Evolutionary conservation across 2,888 invertebrate genomes (phyloP).

Genomic region (Phania funesta): DNA sequence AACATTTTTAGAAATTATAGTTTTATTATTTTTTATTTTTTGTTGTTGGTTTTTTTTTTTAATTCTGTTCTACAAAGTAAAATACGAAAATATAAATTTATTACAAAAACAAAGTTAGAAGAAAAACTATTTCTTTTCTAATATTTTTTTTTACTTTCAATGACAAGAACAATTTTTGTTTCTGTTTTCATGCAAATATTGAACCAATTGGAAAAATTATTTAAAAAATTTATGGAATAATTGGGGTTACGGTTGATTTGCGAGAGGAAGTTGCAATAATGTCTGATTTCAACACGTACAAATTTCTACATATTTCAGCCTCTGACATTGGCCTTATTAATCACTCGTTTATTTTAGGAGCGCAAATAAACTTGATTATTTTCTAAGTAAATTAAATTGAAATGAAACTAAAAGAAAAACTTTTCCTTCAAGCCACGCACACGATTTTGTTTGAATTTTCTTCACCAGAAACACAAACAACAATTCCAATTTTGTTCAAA

Average conservation of each 20-base stretch:
- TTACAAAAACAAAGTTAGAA: neutral
- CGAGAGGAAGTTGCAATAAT: slow-evolving; percentile 32
- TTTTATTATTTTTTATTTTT: too few relatives aligned
- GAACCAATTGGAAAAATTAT: slow-evolving; percentile 8
- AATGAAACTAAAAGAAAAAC: slow-evolving; percentile 38
- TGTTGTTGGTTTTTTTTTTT: neutral
- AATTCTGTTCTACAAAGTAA: neutral
- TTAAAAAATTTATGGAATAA: slow-evolving; percentile 38
- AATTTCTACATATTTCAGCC: neutral
- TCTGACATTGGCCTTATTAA: slow-evolving; percentile 61
- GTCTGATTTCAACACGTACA: slow-evolving; percentile 20
- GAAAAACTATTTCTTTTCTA: slow-evolving; percentile 10
- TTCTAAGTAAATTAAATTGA: slow-evolving; percentile 33
- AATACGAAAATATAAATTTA: slow-evolving; percentile 9
- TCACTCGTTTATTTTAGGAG: slow-evolving; percentile 50
- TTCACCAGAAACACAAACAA: neutral
- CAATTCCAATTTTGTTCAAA: neutral
- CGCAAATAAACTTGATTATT: slow-evolving; percentile 53
- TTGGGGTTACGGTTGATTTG: slow-evolving; percentile 42
- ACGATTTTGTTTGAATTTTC: neutral
- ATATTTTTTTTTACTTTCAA: slow-evolving; percentile 4
- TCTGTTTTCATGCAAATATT: slow-evolving; percentile 32
- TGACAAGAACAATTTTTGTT: slow-evolving; percentile 1
- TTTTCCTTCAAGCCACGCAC: slow-evolving; percentile 31
- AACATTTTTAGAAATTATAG: slow-evolving; percentile 36